These are phyloP conservation scores for Caenorhabditis drosophilae DNA, from an alignment of 2,888 invertebrate genomes.

Conservation along the genomic window DNA sequence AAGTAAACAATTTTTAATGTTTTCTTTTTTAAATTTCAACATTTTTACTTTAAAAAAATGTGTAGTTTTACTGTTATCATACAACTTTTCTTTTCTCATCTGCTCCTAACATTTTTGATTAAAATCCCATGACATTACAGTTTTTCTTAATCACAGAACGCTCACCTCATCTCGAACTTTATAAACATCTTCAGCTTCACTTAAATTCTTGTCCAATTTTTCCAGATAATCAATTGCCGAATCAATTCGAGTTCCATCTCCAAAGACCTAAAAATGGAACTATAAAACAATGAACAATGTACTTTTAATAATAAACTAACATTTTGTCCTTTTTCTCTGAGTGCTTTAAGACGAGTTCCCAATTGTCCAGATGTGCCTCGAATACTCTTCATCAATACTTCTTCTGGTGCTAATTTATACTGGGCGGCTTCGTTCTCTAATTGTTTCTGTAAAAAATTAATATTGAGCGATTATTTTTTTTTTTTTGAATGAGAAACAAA, in stretches of 20 bases:
- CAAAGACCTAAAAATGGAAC: constrained; percentile 31
- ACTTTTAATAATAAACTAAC: constrained; percentile 4
- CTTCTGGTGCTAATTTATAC: constrained; percentile 41
- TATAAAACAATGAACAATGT: background rate
- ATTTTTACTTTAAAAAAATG: background rate
- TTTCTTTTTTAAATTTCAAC: background rate
- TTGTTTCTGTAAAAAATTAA: constrained; percentile 8
- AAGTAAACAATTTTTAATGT: constrained; percentile 1
- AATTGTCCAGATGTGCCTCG: constrained; percentile 28
- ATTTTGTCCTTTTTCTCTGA: constrained; percentile 38
- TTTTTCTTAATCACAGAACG: background rate
- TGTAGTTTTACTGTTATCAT: background rate
- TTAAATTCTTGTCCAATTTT: constrained; percentile 26
- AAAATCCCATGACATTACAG: background rate
- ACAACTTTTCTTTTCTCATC: background rate
- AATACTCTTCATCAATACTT: constrained; percentile 46
- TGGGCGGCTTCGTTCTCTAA: constrained; percentile 40
- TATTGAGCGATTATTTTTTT: background rate
- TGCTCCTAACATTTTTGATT: background rate
- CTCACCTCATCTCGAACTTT: constrained; percentile 49
- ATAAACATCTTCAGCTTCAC: constrained; percentile 45
- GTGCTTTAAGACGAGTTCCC: constrained; percentile 17
- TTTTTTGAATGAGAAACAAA: too few species aligned
- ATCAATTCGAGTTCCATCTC: constrained; percentile 41
- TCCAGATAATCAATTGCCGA: constrained; percentile 41